Base-by-base conservation (phyloP, 2,113 vertebrate species). In the Fregata magnificens region DNA sequence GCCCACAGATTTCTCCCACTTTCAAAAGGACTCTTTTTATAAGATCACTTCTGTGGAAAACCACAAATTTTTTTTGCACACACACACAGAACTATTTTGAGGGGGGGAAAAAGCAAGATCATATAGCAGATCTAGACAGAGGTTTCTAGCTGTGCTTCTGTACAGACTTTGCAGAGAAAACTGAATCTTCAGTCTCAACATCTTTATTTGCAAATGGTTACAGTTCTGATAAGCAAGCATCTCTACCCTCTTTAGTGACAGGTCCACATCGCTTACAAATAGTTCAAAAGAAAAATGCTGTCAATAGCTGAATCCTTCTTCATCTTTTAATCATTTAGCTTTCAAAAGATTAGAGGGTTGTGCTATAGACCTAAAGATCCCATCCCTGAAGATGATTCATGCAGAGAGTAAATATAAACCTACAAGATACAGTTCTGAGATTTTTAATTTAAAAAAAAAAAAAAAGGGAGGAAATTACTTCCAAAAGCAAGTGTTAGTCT, bases 21-120 rank as follows among this genome's bases (percentile, higher is more conserved):
- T 88, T 52, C 62, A 52, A 31, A 77, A 49, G 9, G 12, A 31
- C 9, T 47, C 16, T 17, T 65, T 81, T 32, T 26, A 36, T n/a
- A 83, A 61, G 13, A 74, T n/a, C 2, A 26, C 25, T 40, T 38
- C 14, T 44, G 5, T 21, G 20, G 29, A 88, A 85, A 59, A 45
- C 9, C 11, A 38, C 2, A 31, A 7, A 18, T 44, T 26, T 36
- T 59, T 80, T 73, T 22, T 52, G 4, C 12, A 50, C 8, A 7
- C 7, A 21, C 8, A 26, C 8, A 50, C 5, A 67, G 0, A 79
- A 74, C 7, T 1, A 18, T 45, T 78, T 14, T 12, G 18, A 29
- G 6, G 11, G 3, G 2, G 2, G 3, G 2, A 1, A 20, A 34
- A 61, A 56, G 6, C 13, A 87, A 66, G 34, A 65, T 42, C 4